phyloP scores from a whole-genome alignment of 2,888 invertebrate genomes.

The Tetheella fluctuosa region DNA sequence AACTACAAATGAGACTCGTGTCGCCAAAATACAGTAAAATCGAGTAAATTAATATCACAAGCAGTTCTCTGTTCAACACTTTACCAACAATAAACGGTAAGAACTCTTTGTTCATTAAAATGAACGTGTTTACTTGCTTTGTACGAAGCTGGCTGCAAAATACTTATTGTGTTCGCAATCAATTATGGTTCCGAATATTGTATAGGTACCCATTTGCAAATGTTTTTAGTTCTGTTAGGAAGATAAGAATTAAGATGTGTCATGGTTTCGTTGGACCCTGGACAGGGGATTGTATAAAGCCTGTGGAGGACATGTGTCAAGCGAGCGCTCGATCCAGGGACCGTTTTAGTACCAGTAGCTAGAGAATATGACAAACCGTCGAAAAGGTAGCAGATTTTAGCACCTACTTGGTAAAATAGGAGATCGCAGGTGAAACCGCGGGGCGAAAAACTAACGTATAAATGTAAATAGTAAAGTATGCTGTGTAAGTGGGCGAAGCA shows the following conservation, averaged over 20 bases:
- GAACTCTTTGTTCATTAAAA: constrained; percentile 44
- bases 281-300: constrained; percentile 59
- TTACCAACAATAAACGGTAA: constrained; percentile 27
- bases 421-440: too few relatives aligned
- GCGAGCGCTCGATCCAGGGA: constrained; percentile 39
- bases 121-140: constrained; percentile 42
- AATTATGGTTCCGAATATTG: neutral
- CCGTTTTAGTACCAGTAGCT: constrained; percentile 52
- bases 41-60: constrained; percentile 30
- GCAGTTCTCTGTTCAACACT: constrained; percentile 32
- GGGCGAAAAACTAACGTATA: too few relatives aligned
- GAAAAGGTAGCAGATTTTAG: neutral
- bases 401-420: neutral
- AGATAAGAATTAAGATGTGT: constrained; percentile 46
- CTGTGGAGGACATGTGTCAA: constrained; percentile 69
- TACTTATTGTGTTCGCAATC: constrained; percentile 39
- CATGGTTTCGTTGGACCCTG: constrained; percentile 44
- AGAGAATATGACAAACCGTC: constrained; percentile 25
- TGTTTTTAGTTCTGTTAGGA: neutral
- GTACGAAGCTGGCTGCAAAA: constrained; percentile 30
- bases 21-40: constrained; percentile 19
- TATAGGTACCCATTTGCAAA: neutral
- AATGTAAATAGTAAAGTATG: constrained; percentile 14
- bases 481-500: constrained; percentile 37
- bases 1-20: neutral